phyloP scores from a whole-genome alignment of 2,888 invertebrate species.

The Leptopilina drosophilae region DNA sequence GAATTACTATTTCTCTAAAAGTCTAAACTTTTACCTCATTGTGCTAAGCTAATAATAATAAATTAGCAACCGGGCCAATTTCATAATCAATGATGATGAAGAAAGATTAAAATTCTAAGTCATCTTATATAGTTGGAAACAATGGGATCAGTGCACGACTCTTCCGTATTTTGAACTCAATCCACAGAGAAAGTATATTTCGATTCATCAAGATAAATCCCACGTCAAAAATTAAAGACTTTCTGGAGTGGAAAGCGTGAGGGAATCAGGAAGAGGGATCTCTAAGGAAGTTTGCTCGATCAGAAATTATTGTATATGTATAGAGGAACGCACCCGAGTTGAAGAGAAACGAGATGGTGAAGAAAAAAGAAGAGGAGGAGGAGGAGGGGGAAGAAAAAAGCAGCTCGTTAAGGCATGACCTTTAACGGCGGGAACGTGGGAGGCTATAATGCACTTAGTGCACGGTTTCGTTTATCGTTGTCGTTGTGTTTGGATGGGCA shows the following conservation, averaged over 20 bases:
- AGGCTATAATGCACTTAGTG: constrained; percentile 70
- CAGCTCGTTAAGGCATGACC: constrained; percentile 74
- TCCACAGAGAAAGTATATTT: background rate
- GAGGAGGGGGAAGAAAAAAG: constrained; percentile 53
- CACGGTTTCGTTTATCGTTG: constrained; percentile 66
- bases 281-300: constrained; percentile 38
- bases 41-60: no score
- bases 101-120: no score
- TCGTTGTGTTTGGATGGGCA: constrained; percentile 60
- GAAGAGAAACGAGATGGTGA: constrained; percentile 43
- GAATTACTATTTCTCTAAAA: no score
- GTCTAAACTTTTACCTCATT: no score
- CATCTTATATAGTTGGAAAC: background rate
- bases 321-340: constrained; percentile 26
- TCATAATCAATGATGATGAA: no score
- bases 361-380: background rate
- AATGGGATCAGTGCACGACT: background rate
- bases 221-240: background rate
- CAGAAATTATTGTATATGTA: constrained; percentile 6
- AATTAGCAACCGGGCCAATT: no score
- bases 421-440: constrained; percentile 73
- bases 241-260: constrained; percentile 31
- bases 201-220: background rate
- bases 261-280: constrained; percentile 42
- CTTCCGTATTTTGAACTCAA: background rate